Evolutionary conservation across 1,140 invertebrate genomes (phyloP).

Genomic region (Pseudomyrmex cubaensis): DNA sequence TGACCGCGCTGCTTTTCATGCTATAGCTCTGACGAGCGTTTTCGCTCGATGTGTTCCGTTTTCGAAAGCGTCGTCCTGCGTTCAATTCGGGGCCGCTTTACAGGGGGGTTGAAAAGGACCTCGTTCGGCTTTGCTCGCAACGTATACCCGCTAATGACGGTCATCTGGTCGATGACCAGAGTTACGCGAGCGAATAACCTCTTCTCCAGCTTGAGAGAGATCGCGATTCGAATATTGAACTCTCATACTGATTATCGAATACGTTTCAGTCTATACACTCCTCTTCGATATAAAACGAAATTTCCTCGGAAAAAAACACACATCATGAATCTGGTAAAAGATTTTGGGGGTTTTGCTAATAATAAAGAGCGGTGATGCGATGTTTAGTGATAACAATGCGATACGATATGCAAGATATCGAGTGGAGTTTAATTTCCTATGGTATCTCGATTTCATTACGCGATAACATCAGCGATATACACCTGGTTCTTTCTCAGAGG

Average conservation of each 20-base stretch:
- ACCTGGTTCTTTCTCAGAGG: constrained; percentile 48
- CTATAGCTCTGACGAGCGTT: constrained; percentile 16
- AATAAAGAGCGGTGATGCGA: not conserved
- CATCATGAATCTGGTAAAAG: not conserved
- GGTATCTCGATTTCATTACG: not conserved
- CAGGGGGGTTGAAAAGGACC: constrained; percentile 43
- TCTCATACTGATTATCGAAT: not conserved
- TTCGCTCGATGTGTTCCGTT: constrained; percentile 40
- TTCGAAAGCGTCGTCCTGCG: constrained; percentile 47
- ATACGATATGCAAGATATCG: not conserved
- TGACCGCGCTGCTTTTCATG: constrained; percentile 51
- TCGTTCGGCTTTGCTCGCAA: not conserved
- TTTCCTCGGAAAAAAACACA: too few relatives aligned
- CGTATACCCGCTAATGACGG: constrained; percentile 14
- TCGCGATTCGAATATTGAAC: constrained; percentile 10
- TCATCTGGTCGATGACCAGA: constrained; percentile 34
- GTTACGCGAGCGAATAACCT: constrained; percentile 2
- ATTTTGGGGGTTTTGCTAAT: not conserved
- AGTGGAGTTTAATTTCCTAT: not conserved
- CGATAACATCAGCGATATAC: not conserved
- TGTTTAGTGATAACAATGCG: not conserved
- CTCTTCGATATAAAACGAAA: not conserved
- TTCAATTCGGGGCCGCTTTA: constrained; percentile 39
- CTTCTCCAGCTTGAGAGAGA: not conserved
- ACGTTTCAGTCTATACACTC: not conserved